Evolutionary conservation across 2,113 vertebrate genomes (phyloP).

Genomic region (Phocoena phocoena): DNA sequence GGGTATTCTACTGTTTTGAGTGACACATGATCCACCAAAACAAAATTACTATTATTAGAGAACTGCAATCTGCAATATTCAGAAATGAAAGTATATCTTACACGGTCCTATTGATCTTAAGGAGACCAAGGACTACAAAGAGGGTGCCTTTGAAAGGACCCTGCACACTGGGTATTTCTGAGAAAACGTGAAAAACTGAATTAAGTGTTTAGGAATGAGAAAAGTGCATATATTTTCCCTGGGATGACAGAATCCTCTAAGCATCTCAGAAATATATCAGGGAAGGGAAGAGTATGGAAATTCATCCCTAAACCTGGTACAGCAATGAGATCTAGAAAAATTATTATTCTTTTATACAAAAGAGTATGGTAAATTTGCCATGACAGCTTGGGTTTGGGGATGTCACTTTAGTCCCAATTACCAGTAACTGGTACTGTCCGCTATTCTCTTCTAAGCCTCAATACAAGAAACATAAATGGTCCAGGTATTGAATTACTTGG

Average conservation of each 20-base stretch:
- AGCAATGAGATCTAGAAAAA: not conserved
- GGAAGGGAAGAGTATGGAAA: not conserved
- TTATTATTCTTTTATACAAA: constrained; percentile 1
- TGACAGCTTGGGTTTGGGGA: not conserved
- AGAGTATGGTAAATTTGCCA: not conserved
- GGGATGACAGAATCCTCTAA: not conserved
- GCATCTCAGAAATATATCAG: not conserved
- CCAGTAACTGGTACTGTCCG: not conserved
- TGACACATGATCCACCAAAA: constrained; percentile 38
- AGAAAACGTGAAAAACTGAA: constrained; percentile 20
- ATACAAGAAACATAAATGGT: not conserved
- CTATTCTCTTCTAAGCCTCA: not conserved
- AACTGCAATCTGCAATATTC: not conserved
- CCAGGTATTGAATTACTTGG: not conserved
- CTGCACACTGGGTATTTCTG: not conserved
- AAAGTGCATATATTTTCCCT: not conserved
- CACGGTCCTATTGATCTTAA: not conserved
- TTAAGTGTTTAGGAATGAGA: not conserved
- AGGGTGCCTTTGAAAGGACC: not conserved
- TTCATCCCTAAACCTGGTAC: not conserved
- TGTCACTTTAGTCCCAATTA: not conserved
- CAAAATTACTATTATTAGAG: constrained; percentile 45
- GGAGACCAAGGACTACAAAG: not conserved
- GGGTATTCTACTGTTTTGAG: constrained; percentile 19
- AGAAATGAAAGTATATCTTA: not conserved